These are phyloP conservation scores for Pyrocoelia pectoralis DNA, from an alignment of 2,888 invertebrate species.

Conservation along the genomic window DNA sequence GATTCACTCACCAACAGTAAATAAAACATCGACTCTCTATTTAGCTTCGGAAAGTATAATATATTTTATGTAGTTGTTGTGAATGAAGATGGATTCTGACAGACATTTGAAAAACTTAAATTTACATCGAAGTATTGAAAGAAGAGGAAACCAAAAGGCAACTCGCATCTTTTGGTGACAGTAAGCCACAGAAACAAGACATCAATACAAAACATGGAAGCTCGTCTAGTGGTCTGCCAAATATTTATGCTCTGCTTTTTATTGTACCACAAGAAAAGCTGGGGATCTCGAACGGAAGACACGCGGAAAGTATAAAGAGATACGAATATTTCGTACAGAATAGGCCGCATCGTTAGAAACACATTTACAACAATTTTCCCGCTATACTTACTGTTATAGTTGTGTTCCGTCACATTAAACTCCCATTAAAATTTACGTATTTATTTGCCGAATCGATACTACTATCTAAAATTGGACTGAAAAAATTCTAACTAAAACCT, in stretches of 20 bases:
- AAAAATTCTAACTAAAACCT: background rate
- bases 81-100: slow-evolving; percentile 12
- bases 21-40: slow-evolving; percentile 5
- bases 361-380: slow-evolving; percentile 20
- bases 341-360: slow-evolving; percentile 38
- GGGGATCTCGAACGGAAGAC: slow-evolving; percentile 31
- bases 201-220: slow-evolving; percentile 24
- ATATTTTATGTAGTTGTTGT: background rate
- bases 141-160: slow-evolving; percentile 10
- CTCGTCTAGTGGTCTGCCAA: slow-evolving; percentile 26
- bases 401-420: background rate
- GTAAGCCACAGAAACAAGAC: slow-evolving; percentile 25
- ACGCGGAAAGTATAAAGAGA: slow-evolving; percentile 16
- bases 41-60: background rate
- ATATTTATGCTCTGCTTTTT: slow-evolving; percentile 36
- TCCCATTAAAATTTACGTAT: background rate
- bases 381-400: background rate
- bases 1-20: background rate
- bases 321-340: slow-evolving; percentile 25
- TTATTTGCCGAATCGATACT: background rate
- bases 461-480: background rate
- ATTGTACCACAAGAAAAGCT: slow-evolving; percentile 34
- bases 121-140: slow-evolving; percentile 21
- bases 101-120: slow-evolving; percentile 15
- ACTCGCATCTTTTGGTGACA: slow-evolving; percentile 20